These are phyloP conservation scores for Chionomys nivalis DNA, from an alignment of 2,113 vertebrate genomes.

Conservation along the genomic window DNA sequence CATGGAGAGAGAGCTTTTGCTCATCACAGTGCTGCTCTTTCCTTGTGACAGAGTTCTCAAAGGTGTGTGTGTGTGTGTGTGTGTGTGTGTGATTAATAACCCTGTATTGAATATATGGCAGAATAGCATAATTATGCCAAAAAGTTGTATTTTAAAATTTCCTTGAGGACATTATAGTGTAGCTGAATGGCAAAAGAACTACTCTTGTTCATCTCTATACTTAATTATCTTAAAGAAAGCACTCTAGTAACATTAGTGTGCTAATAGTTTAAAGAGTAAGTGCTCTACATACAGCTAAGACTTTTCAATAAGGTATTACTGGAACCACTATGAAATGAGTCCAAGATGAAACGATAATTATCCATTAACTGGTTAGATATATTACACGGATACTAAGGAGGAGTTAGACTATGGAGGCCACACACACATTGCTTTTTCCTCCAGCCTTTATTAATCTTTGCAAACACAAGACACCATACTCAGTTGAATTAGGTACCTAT, in stretches of 20 bases:
- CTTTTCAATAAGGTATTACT: not conserved
- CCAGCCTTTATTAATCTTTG: not conserved
- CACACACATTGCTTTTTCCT: not conserved
- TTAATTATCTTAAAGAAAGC: slow-evolving; percentile 23
- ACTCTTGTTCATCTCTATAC: not conserved
- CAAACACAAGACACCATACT: not conserved
- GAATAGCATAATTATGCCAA: not conserved
- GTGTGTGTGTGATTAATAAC: not conserved
- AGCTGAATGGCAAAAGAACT: not conserved
- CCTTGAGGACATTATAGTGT: not conserved
- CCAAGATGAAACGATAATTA: slow-evolving; percentile 41
- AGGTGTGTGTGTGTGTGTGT: not conserved
- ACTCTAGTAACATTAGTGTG: not conserved
- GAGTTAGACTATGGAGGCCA: not conserved
- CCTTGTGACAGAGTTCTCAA: not conserved
- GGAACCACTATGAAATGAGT: slow-evolving; percentile 7
- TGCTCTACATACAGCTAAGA: not conserved
- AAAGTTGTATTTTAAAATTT: slow-evolving; percentile 16
- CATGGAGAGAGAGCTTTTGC: not conserved
- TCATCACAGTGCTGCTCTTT: not conserved
- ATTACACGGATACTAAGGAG: not conserved
- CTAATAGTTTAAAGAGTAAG: not conserved
- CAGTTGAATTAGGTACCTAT: not conserved
- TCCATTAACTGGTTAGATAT: slow-evolving; percentile 20
- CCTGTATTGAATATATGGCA: not conserved